A percentile compares a stretch with the other conserved stretches of the same genome.
Conservation (phyloP, 1,140 invertebrate genomes). For the Drosophila neocordata region DNA sequence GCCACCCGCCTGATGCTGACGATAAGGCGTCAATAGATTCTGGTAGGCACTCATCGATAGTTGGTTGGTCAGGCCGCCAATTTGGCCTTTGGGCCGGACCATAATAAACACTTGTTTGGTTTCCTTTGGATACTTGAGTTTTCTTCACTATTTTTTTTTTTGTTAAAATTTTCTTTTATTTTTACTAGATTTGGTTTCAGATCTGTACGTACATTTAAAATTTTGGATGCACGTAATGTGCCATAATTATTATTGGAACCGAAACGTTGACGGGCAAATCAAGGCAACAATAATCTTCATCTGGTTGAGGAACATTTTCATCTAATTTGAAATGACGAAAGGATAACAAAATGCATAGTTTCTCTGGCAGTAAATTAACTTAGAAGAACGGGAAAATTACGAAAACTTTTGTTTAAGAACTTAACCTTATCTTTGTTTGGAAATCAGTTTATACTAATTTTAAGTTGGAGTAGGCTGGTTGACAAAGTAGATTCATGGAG, state of each 20-base stretch:
- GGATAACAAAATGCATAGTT: no score
- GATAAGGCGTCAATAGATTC: slow-evolving; percentile 10
- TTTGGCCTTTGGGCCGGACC: slow-evolving; percentile 46
- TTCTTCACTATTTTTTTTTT: slow-evolving; percentile 1
- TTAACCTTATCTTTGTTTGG: no score
- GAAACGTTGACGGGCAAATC: slow-evolving; percentile 15
- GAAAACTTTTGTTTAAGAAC: no score
- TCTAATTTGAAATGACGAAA: no score
- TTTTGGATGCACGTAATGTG: slow-evolving; percentile 39
- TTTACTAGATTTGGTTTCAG: slow-evolving; percentile 13
- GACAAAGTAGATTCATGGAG: no score
- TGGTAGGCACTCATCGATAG: slow-evolving; percentile 41
- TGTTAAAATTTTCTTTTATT: neutral
- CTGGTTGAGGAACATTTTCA: no score
- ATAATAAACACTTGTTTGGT: slow-evolving; percentile 18
- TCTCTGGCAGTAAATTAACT: no score
- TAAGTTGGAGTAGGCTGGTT: no score
- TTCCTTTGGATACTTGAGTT: slow-evolving; percentile 12
- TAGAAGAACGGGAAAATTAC: no score
- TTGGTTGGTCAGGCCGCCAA: slow-evolving; percentile 31
- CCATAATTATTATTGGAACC: slow-evolving; percentile 34
- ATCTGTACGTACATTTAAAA: slow-evolving; percentile 45
- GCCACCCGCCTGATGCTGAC: slow-evolving; percentile 10
- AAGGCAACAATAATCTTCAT: slow-evolving; percentile 8
- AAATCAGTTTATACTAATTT: no score